These are phyloP conservation scores for Bembecia ichneumoniformis DNA, from an alignment of 2,888 invertebrate genomes.

Conservation along the genomic window DNA sequence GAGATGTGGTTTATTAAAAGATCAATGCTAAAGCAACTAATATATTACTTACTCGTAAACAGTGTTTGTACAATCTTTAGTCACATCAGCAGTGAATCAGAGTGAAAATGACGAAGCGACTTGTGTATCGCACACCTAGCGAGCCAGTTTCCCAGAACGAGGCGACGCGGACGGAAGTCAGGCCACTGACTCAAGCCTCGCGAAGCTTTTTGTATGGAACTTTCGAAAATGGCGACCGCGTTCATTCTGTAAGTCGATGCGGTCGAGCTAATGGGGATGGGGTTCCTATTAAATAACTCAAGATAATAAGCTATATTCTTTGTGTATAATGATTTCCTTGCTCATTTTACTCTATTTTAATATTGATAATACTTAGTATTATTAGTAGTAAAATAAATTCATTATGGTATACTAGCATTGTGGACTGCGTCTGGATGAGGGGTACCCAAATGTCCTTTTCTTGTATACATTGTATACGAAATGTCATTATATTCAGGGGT, in stretches of 20 bases:
- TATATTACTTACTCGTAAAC: neutral
- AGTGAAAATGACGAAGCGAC: neutral
- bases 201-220: conserved; percentile 24
- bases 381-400: too few relatives aligned
- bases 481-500: too few relatives aligned
- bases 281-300: neutral
- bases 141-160: conserved; percentile 36
- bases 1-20: too few relatives aligned
- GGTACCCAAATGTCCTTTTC: too few relatives aligned
- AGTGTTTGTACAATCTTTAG: conserved; percentile 12
- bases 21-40: too few relatives aligned
- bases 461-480: too few relatives aligned
- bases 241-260: conserved; percentile 2
- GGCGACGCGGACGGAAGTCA: conserved; percentile 42
- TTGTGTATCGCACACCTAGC: neutral
- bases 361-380: too few relatives aligned
- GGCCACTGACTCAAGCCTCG: conserved; percentile 45
- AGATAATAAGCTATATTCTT: too few relatives aligned
- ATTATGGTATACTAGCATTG: too few relatives aligned
- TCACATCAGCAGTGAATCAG: conserved; percentile 36
- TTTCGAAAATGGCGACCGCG: conserved; percentile 30
- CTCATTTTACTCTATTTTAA: too few relatives aligned
- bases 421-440: too few relatives aligned
- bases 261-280: neutral
- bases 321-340: too few relatives aligned